Evolutionary conservation across 2,888 invertebrate genomes (phyloP).

Genomic region (Trichopoda pennipes): DNA sequence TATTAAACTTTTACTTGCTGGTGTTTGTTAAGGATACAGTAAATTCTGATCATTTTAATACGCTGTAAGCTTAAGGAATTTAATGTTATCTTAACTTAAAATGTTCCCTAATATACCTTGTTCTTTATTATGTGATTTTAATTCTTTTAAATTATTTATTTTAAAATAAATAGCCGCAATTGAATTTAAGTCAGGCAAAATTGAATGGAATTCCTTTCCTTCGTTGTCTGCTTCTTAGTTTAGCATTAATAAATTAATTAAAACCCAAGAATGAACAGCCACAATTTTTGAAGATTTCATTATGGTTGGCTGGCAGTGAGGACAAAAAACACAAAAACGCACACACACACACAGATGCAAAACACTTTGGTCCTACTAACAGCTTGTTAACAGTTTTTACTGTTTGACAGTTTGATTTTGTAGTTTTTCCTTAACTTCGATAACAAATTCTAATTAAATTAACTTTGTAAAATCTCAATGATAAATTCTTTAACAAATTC

Average conservation of each 20-base stretch:
- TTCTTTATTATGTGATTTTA: neutral
- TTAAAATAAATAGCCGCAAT: slow-evolving; percentile 1
- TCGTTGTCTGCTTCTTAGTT: too few species aligned
- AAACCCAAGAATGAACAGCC: slow-evolving; percentile 10
- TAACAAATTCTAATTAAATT: slow-evolving; percentile 47
- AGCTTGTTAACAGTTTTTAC: slow-evolving; percentile 8
- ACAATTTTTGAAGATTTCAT: slow-evolving; percentile 42
- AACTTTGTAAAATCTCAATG: slow-evolving; percentile 49
- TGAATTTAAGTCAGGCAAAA: slow-evolving; percentile 21
- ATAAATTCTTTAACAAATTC: slow-evolving; percentile 48
- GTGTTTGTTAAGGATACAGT: too few species aligned
- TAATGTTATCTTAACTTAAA: too few species aligned
- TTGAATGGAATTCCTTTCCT: neutral
- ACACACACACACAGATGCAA: slow-evolving; percentile 3
- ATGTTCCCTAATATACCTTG: too few species aligned
- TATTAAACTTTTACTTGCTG: too few species aligned
- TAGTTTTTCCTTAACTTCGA: slow-evolving; percentile 4
- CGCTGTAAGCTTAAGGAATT: too few species aligned
- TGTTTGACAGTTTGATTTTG: slow-evolving; percentile 40
- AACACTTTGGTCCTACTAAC: slow-evolving; percentile 1
- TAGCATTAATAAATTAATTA: slow-evolving; percentile 15
- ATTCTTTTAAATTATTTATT: neutral
- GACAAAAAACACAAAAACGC: neutral
- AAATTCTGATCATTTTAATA: too few species aligned
- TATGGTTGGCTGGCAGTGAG: slow-evolving; percentile 19